Evolutionary conservation across 2,113 vertebrate genomes (phyloP), one percentile per base, ranked within the genome.

Genomic region (Apeltes quadracus): DNA sequence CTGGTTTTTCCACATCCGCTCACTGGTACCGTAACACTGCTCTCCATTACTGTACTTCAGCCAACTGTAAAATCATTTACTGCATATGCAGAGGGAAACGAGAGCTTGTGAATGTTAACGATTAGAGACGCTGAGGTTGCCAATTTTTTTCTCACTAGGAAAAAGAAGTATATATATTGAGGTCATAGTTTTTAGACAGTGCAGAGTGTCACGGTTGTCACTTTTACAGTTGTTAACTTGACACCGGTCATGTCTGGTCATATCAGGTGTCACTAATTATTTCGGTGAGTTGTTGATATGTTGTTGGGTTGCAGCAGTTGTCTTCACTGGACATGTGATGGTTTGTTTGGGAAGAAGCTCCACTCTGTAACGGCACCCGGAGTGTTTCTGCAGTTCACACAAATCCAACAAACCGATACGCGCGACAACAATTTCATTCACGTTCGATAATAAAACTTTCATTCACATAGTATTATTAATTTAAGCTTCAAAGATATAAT

Each of bases 391-490:
- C 27, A 16, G 38, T 32, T 56, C 39, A n/a, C 29, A 50, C 29
- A 3, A 32, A 16, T 22, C 12, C 38, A 56, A 43, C 65, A 22
- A 25, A 34, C 1, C 2, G 3, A 44, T 29, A n/a, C 9, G 1
- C 20, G 23, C 54, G 27, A 8, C 1, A 1, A 23, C 20, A 32
- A 38, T 51, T 65, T 43, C 39, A 34, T 25, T 57, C 39, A 46
- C 53, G 25, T 58, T 69, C 41, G 46, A 41, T n/a, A 36, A 36
- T 51, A 51, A 23, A 65, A 50, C 29, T 29, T 27, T 68, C 51
- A 58, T 46, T 46, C 29, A 34, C 20, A 58, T 36, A 1, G 15
- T 58, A 18, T 58, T 5, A 69, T 25, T 48, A 12, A 58, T 58
- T 46, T 50, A 59, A 38, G 43, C 7, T 70, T 59, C 22, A 15